A percentile compares a stretch with the other conserved stretches of the same genome.
These are phyloP conservation scores for Phoeniculus purpureus DNA, from an alignment of 2,797 vertebrate genomes.

Conservation along the genomic window DNA sequence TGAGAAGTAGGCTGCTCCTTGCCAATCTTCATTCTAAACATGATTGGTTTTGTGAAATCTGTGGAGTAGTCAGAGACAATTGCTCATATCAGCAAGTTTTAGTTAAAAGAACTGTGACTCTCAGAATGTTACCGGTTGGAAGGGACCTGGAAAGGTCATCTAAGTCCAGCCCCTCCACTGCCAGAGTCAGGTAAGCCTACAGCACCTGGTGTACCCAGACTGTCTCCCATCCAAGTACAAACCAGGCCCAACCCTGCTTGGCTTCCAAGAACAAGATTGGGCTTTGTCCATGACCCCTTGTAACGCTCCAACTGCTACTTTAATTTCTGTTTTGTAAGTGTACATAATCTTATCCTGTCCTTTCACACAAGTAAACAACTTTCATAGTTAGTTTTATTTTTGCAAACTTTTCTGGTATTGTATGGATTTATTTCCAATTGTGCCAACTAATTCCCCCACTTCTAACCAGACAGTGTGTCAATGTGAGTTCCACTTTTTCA, in stretches of 20 bases:
- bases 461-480: neutral
- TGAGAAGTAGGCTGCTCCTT: neutral
- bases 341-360: neutral
- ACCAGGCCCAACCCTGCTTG: too few relatives aligned
- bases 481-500: neutral
- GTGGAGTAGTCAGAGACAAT: neutral
- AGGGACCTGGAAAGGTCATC: too few relatives aligned
- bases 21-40: neutral
- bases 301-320: neutral
- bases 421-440: neutral
- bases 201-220: too few relatives aligned
- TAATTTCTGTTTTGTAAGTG: neutral
- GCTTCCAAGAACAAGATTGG: too few relatives aligned
- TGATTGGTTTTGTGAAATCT: neutral
- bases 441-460: neutral
- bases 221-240: too few relatives aligned
- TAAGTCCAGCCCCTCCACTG: too few relatives aligned
- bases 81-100: neutral
- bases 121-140: neutral
- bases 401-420: neutral
- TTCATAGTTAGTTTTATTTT: too few relatives aligned
- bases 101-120: neutral
- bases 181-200: too few relatives aligned
- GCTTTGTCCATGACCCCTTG: neutral
- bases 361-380: too few relatives aligned